Base-by-base conservation (phyloP, 2,797 vertebrate species). In the Hippopotamyrus pictus region DNA sequence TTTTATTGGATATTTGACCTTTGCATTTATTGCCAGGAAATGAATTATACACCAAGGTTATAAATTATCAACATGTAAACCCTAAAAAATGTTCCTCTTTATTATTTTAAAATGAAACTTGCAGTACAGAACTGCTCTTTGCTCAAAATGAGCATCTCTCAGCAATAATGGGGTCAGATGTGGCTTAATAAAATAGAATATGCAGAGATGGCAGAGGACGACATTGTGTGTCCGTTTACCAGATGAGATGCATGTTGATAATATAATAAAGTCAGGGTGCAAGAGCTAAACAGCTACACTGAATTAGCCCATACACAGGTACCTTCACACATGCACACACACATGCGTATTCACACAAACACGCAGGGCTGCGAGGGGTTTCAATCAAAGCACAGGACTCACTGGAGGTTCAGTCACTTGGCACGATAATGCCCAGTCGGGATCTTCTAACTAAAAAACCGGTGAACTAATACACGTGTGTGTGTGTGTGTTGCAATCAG, bases 11-110 rank as follows among this genome's bases (percentile, higher is more conserved):
- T 94, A 91, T 44, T 88, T 88, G 89, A 92, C 93, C 91, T 92
- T 94, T 87, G 92, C 94, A 33, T 91, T 93, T 51, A 94, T 12
- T 41, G 89, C 91, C 73, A 84, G 94, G 92, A 90, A 89, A 91
- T 29, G 93, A 89, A 22, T 90, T 92, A 37, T 76, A 76, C 22
- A 41, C 14, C 69, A 41, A 19, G 37, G 69, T 17, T 41, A 41
- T 76, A 76, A 76, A 76, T 76, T 76, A 76, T 41, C 33, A 41
- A 19, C 69, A 19, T 19, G 17, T 17, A 76, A 76, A 41, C 69
- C 14, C 14, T 6, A 3, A 14, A 76, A 76, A 76, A 76, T 37
- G 12, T 41, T 41, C 29, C 69, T 41, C 14, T 76, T 41, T 7
- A 76, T 76, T 76, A 19, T 73, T 73, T 17, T 17, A 0, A 73